phyloP scores from a whole-genome alignment of 2,888 invertebrate genomes.

The Ferrisia virgata region DNA sequence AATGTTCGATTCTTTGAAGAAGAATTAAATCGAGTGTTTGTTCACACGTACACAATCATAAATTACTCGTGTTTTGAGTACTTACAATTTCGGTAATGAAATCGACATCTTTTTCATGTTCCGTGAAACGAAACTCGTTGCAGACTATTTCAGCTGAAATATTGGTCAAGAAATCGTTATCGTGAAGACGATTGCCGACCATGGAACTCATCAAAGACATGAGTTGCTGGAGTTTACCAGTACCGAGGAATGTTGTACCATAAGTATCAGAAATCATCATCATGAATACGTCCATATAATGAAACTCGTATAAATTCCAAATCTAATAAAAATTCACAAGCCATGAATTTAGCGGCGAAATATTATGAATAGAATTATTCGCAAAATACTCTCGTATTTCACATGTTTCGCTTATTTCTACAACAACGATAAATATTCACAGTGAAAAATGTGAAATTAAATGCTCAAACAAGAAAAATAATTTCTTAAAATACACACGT shows the following conservation, averaged over 20 bases:
- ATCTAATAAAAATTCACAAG: slow-evolving; percentile 33
- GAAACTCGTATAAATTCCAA: slow-evolving; percentile 47
- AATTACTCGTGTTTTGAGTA: not conserved
- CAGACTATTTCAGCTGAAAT: slow-evolving; percentile 46
- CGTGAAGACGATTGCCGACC: slow-evolving; percentile 47
- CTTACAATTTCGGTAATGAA: slow-evolving; percentile 47
- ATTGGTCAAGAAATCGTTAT: slow-evolving; percentile 43
- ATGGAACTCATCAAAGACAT: slow-evolving; percentile 47
- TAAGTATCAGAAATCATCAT: slow-evolving; percentile 48
- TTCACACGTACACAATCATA: too few species aligned
- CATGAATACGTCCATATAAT: slow-evolving; percentile 48
- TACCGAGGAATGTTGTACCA: slow-evolving; percentile 47
- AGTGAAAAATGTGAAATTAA: not conserved
- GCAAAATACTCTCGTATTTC: not conserved
- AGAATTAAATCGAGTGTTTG: too few species aligned
- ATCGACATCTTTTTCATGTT: slow-evolving; percentile 47
- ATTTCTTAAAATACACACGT: not conserved
- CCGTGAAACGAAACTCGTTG: slow-evolving; percentile 47
- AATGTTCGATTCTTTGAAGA: not conserved
- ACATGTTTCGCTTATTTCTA: too few species aligned
- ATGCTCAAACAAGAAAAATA: not conserved
- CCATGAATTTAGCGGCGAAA: not conserved
- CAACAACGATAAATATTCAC: not conserved
- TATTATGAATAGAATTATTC: not conserved
- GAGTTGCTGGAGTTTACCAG: slow-evolving; percentile 47